Evolutionary conservation across 2,113 vertebrate species (phyloP), one percentile per base, ranked within the genome.

Genomic region (Nipponia nippon): DNA sequence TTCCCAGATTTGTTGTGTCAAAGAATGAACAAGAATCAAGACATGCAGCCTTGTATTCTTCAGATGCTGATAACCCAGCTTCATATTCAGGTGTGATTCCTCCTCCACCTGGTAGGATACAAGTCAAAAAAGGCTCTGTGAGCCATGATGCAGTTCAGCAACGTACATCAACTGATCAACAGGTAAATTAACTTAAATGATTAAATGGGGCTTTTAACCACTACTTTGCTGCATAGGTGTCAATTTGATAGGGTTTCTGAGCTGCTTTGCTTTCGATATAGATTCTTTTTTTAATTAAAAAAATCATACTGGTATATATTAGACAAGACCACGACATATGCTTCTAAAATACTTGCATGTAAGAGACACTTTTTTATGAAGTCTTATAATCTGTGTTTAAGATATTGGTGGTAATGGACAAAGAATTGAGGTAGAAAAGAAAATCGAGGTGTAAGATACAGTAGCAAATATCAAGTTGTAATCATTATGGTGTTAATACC

Each of bases 21-120:
- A 99, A 99, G 97, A 99, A 99, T 46, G 99, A 99, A 87, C 99
- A 99, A 56, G 99, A 99, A 94, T 98, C 98, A 67, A 98, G 99
- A 92, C 99, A 99, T 47, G 91, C 98, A 15, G 97, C 99, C 32
- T 98, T 99, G 80, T 99, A 99, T 95, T 98, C 98, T 94, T 98
- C 99, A 82, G 99, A 99, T 97, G 96, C 99, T 44, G 99, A 99
- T 97, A 98, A 98, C 92, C 97, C 99, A 92, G 98, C 99, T n/a
- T 97, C 99, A 36, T 99, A 99, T 95, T 98, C 99, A 44, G 99
- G 99, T 61, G 99, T 99, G 62, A 99, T 99, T 91, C 99, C 99
- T 89, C 98, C 99, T 85, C 99, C 99, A 15, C 99, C 99, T 36
- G 99, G 98, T 89, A 98, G 99, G 90, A 98, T 98, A 66, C 99